phyloP scores from a whole-genome alignment of 2,113 vertebrate species.

The Scatophagus argus region DNA sequence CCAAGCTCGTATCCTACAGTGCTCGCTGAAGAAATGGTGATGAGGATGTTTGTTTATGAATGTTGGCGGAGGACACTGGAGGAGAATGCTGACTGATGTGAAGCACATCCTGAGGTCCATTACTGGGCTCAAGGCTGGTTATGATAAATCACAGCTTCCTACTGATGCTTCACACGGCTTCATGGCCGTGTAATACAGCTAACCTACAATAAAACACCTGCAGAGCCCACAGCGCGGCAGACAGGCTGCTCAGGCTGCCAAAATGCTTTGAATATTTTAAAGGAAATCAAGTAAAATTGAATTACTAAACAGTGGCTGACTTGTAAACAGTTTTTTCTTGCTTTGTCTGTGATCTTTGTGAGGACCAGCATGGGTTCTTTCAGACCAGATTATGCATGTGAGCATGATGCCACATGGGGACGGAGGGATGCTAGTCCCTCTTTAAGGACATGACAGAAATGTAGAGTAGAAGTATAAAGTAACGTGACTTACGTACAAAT shows the following conservation, averaged over 20 bases:
- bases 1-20: not conserved
- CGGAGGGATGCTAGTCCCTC: no score
- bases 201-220: conserved; percentile 26
- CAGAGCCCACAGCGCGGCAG: conserved; percentile 5
- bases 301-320: not conserved
- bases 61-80: not conserved
- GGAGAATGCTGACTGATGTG: conserved; percentile 52
- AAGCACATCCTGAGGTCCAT: conserved; percentile 48
- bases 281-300: not conserved
- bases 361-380: no score
- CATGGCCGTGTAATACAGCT: conserved; percentile 17
- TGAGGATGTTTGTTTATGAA: conserved; percentile 39
- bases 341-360: not conserved
- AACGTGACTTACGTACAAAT: no score
- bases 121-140: conserved; percentile 47
- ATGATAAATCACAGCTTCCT: conserved; percentile 34
- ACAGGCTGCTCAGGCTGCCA: not conserved
- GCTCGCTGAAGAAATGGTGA: conserved; percentile 32
- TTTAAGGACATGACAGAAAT: no score
- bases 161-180: conserved; percentile 4
- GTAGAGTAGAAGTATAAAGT: no score
- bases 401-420: no score
- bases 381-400: no score
- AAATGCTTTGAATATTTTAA: not conserved
- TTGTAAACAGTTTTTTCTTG: not conserved